Conservation (phyloP, 2,113 vertebrate genomes). For the Trachemys scripta region DNA sequence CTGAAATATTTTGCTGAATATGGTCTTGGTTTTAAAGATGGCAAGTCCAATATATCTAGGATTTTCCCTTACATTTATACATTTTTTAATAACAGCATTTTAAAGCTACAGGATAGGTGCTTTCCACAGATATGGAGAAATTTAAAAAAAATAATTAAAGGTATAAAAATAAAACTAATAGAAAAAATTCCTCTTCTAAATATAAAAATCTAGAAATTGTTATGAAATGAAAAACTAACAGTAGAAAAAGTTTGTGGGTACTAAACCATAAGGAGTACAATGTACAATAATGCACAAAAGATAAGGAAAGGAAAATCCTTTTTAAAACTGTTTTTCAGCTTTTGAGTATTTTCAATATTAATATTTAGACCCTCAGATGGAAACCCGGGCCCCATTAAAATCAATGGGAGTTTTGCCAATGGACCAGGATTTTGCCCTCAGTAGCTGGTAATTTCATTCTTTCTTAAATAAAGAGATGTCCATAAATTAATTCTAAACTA, state of each 20-base stretch:
- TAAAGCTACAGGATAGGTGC: not conserved
- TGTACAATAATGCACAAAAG: accelerated
- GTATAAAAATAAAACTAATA: accelerated
- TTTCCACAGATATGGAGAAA: not conserved
- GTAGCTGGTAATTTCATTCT: accelerated
- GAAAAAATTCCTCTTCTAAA: accelerated
- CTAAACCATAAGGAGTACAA: not conserved
- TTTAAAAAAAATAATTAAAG: accelerated
- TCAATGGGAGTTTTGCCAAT: accelerated
- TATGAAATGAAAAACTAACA: accelerated
- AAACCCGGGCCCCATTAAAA: not conserved
- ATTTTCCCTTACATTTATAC: not conserved
- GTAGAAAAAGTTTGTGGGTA: not conserved
- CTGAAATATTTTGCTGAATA: accelerated
- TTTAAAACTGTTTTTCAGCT: not conserved
- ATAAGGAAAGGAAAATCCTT: accelerated
- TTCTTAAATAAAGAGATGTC: accelerated
- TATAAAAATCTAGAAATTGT: not conserved
- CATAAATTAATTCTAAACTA: not conserved
- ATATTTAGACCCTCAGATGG: accelerated
- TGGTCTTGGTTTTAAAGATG: accelerated
- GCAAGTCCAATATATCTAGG: accelerated
- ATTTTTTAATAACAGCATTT: accelerated
- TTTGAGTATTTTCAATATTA: not conserved
- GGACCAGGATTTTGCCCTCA: accelerated